A percentile compares a stretch with the other conserved stretches of the same genome.
These are phyloP conservation scores for Seira sanloemensis DNA, from an alignment of 2,888 invertebrate genomes.

Conservation along the genomic window DNA sequence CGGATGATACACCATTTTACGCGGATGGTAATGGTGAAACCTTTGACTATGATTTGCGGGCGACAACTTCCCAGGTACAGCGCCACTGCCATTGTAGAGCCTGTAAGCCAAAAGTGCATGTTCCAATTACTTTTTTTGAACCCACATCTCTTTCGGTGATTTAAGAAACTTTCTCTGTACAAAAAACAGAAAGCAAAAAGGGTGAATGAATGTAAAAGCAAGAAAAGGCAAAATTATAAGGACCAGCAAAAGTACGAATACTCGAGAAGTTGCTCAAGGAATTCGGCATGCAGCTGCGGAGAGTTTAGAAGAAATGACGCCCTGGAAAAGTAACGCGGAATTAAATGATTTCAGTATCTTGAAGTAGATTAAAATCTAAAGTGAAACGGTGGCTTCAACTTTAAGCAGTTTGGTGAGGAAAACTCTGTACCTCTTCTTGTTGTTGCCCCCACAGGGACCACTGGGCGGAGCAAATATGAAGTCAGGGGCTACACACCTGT, in stretches of 20 bases:
- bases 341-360: too few relatives aligned
- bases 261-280: constrained; percentile 1
- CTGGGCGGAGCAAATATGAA: constrained; percentile 20
- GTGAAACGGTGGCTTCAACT: not conserved
- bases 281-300: constrained; percentile 33
- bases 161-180: too few relatives aligned
- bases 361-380: not conserved
- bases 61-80: constrained; percentile 41
- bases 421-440: constrained; percentile 48
- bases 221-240: not conserved
- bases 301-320: not conserved
- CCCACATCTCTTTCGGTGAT: too few relatives aligned
- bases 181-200: constrained; percentile 23
- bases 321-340: not conserved
- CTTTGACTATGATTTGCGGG: constrained; percentile 43
- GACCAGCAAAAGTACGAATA: not conserved
- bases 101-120: constrained; percentile 21
- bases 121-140: too few relatives aligned
- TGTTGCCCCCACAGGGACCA: not conserved
- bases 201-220: not conserved
- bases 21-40: constrained; percentile 40
- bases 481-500: constrained; percentile 46
- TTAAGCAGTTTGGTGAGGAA: too few relatives aligned
- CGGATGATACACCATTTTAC: constrained; percentile 35
- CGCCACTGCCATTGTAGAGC: constrained; percentile 39